Percentiles rank a stretch among this genome's conserved stretches.
These are phyloP conservation scores for Agrochola litura DNA, from an alignment of 2,888 invertebrate species.

Conservation along the genomic window DNA sequence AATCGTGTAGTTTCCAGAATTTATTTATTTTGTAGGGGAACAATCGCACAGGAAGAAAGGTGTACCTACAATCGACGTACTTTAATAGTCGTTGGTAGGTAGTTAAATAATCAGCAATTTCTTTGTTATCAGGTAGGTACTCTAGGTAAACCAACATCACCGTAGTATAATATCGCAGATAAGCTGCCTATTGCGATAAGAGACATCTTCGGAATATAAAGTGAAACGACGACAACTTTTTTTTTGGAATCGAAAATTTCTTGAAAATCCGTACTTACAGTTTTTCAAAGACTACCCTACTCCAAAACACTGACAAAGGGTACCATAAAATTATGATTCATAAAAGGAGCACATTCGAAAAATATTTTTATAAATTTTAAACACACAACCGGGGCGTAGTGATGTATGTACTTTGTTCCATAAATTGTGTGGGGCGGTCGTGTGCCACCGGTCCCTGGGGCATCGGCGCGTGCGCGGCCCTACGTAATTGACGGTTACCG, in stretches of 20 bases:
- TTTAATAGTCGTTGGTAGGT: not conserved
- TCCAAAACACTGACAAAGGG: not conserved
- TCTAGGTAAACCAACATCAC: not conserved
- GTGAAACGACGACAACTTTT: not conserved
- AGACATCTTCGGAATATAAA: not conserved
- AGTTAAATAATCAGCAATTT: not conserved
- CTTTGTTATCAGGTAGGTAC: no score
- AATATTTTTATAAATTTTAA: constrained; percentile 68
- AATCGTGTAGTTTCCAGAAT: not conserved
- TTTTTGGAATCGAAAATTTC: not conserved
- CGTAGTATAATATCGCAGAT: not conserved
- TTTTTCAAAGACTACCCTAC: not conserved
- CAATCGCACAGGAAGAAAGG: not conserved
- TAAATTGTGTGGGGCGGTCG: constrained; percentile 84
- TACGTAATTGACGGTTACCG: constrained; percentile 82
- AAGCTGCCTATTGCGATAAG: not conserved
- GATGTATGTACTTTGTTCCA: constrained; percentile 75
- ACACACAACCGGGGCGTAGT: constrained; percentile 63
- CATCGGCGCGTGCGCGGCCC: constrained; percentile 82
- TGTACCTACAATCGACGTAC: not conserved
- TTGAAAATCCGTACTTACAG: not conserved
- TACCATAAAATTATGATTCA: constrained; percentile 52
- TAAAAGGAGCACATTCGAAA: constrained; percentile 49
- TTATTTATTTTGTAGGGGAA: not conserved
- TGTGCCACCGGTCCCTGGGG: constrained; percentile 84